Conservation (phyloP, 2,113 vertebrate species). For the Vulpes lagopus region DNA sequence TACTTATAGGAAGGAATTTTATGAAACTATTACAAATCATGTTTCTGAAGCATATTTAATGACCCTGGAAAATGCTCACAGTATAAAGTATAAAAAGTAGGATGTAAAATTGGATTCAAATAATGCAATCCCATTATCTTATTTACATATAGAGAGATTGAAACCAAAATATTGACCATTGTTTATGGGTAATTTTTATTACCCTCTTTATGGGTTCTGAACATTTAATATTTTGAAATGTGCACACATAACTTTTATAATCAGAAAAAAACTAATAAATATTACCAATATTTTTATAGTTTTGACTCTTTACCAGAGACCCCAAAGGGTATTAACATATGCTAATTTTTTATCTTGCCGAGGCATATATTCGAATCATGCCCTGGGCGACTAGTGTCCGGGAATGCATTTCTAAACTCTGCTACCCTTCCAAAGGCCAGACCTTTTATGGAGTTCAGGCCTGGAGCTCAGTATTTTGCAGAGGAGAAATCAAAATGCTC, state of each 20-base stretch:
- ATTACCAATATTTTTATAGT: constrained; percentile 38
- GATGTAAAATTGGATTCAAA: constrained; percentile 63
- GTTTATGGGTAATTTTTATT: constrained; percentile 71
- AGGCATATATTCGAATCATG: neutral
- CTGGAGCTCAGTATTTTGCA: neutral
- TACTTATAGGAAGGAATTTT: constrained; percentile 65
- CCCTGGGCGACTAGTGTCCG: neutral
- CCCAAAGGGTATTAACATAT: neutral
- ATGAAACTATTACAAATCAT: constrained; percentile 74
- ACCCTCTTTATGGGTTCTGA: constrained; percentile 62
- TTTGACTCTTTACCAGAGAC: constrained; percentile 34
- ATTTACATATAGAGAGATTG: constrained; percentile 77
- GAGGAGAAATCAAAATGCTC: constrained; percentile 17
- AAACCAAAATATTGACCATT: constrained; percentile 64
- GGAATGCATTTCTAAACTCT: neutral
- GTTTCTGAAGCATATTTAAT: constrained; percentile 66
- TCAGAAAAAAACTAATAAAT: constrained; percentile 41
- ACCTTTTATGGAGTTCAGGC: neutral
- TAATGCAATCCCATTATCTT: constrained; percentile 64
- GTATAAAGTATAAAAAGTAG: constrained; percentile 61
- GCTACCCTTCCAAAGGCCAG: neutral
- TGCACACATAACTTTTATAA: constrained; percentile 53
- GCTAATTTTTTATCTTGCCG: constrained; percentile 1
- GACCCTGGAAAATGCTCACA: constrained; percentile 56
- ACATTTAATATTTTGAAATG: constrained; percentile 49